Conservation (phyloP, 2,113 vertebrate species). For the Carollia perspicillata region DNA sequence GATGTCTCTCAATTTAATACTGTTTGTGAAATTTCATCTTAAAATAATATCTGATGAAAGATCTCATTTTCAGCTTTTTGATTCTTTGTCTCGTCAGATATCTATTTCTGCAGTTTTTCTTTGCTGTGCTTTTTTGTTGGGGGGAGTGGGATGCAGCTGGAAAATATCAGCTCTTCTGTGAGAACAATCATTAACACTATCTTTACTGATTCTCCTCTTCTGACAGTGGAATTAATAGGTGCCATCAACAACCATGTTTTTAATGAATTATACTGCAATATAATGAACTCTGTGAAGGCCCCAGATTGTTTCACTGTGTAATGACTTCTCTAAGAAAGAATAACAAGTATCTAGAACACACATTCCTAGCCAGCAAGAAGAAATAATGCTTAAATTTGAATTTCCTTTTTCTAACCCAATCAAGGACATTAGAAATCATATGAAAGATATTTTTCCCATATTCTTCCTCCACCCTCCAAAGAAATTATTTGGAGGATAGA, state of each 20-base stretch:
- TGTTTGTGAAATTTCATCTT: constrained; percentile 17
- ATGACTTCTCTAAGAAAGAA: not conserved
- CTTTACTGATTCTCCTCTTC: not conserved
- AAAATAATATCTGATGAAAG: not conserved
- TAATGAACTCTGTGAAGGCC: not conserved
- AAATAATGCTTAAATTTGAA: constrained; percentile 7
- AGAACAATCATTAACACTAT: not conserved
- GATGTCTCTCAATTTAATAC: not conserved
- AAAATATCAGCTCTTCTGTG: not conserved
- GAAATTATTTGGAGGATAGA: not conserved
- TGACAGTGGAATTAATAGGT: not conserved
- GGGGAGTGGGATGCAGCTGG: not conserved
- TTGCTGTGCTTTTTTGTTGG: not conserved
- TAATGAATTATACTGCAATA: not conserved
- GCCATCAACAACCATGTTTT: not conserved
- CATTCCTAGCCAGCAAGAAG: not conserved
- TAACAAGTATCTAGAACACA: not conserved
- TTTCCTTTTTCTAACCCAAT: not conserved
- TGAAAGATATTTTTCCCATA: not conserved
- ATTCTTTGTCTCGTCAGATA: not conserved
- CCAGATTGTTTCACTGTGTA: not conserved
- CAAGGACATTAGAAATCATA: not conserved
- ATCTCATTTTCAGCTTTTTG: not conserved
- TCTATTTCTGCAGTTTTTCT: not conserved
- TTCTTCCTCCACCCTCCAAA: not conserved